Percentiles rank a stretch among this genome's conserved stretches.
phyloP scores from a whole-genome alignment of 2,797 vertebrate species.

The Enteromius mattozi region DNA sequence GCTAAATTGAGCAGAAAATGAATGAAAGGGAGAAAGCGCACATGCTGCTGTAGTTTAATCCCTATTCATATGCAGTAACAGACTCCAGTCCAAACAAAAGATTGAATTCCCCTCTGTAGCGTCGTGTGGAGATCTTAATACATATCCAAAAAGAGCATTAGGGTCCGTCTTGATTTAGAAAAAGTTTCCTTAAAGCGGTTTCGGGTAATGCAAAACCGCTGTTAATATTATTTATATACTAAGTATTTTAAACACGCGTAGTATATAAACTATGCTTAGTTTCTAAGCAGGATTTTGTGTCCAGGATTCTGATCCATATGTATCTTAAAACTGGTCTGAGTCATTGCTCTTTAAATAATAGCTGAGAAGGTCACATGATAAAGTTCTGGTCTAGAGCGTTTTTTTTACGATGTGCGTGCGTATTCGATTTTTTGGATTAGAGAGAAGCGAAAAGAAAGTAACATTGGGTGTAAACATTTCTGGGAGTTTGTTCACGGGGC shows the following conservation, averaged over 20 bases:
- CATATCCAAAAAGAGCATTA: conserved; percentile 5
- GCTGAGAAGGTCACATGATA: not conserved
- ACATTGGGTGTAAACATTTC: not conserved
- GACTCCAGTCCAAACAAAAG: conserved; percentile 52
- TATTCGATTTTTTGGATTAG: not conserved
- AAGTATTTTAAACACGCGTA: not conserved
- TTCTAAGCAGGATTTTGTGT: not conserved
- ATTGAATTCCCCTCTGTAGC: conserved; percentile 28
- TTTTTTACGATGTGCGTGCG: not conserved
- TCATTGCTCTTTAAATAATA: conserved; percentile 34
- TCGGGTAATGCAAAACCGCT: not conserved
- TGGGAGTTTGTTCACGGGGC: not conserved
- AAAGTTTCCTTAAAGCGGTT: not conserved
- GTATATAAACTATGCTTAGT: not conserved
- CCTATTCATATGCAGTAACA: conserved; percentile 51
- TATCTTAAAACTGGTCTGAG: not conserved
- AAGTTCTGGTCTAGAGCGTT: not conserved
- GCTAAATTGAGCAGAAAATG: conserved; percentile 64
- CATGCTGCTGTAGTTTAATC: conserved; percentile 53
- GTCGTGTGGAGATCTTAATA: conserved; percentile 14
- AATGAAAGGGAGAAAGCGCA: conserved; percentile 54
- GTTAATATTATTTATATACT: not conserved
- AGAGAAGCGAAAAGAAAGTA: not conserved
- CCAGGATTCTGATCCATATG: too few species aligned
- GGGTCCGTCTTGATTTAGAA: not conserved